Percentiles rank a stretch among this genome's conserved stretches.
phyloP scores from a whole-genome alignment of 1,140 invertebrate genomes.

The Drosophila novamexicana region DNA sequence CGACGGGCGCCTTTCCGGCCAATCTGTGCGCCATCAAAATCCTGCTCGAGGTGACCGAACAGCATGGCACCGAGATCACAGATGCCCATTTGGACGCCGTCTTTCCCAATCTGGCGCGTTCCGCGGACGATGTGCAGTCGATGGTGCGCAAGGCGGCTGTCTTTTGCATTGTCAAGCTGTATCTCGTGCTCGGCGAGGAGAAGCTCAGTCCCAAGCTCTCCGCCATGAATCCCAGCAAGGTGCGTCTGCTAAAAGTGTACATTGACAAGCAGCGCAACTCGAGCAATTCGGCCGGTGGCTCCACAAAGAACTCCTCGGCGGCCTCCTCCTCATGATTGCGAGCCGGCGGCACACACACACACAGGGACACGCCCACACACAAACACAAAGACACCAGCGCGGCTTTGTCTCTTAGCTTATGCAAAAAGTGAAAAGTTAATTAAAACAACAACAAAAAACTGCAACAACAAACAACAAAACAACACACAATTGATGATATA shows the following conservation, averaged over 20 bases:
- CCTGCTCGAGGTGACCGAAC: slow-evolving; percentile 93
- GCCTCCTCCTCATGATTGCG: slow-evolving; percentile 82
- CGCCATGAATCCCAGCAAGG: slow-evolving; percentile 92
- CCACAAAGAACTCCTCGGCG: slow-evolving; percentile 81
- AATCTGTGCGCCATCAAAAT: slow-evolving; percentile 97
- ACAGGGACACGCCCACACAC: slow-evolving; percentile 15
- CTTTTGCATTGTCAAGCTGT: slow-evolving; percentile 97
- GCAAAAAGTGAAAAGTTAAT: slow-evolving; percentile 42
- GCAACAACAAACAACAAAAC: slow-evolving; percentile 6
- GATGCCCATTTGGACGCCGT: slow-evolving; percentile 91
- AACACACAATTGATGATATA: slow-evolving; percentile 59
- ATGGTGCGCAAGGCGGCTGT: slow-evolving; percentile 96
- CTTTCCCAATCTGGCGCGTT: slow-evolving; percentile 94
- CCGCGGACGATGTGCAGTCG: slow-evolving; percentile 95
- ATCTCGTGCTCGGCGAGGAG: slow-evolving; percentile 93
- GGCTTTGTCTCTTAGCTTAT: slow-evolving; percentile 33
- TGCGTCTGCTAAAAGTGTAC: slow-evolving; percentile 77
- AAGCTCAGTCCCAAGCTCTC: slow-evolving; percentile 91
- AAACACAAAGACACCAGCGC: slow-evolving; percentile 57
- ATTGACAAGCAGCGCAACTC: slow-evolving; percentile 77
- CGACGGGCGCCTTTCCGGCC: slow-evolving; percentile 92
- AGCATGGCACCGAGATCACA: slow-evolving; percentile 88
- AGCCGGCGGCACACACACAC: slow-evolving; percentile 37
- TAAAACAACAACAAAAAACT: slow-evolving; percentile 4
- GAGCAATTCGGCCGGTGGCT: slow-evolving; percentile 50